Evolutionary conservation across 2,797 vertebrate genomes (phyloP).

Genomic region (Notamacropus eugenii): DNA sequence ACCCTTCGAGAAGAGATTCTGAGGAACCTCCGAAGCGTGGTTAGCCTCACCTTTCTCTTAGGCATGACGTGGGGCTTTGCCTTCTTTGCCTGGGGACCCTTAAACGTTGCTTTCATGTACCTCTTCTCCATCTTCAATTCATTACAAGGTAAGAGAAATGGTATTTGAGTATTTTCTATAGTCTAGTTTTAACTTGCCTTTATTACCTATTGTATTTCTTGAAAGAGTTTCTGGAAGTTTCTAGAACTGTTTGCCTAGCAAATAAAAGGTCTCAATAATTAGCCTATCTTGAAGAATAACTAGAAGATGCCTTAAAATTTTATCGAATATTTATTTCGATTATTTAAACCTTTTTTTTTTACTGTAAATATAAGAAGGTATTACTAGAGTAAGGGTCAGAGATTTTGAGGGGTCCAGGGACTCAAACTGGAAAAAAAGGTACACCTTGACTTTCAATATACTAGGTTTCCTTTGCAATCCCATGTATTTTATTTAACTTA

Average conservation of each 20-base stretch:
- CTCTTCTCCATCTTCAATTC: conserved; percentile 98
- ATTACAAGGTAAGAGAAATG: conserved; percentile 90
- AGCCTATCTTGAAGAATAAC: background rate
- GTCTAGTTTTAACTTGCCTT: background rate
- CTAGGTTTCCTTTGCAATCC: background rate
- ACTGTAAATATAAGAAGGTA: background rate
- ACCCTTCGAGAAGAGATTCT: conserved; percentile 93
- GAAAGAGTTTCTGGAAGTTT: background rate
- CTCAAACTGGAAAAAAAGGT: background rate
- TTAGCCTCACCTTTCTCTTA: conserved; percentile 96
- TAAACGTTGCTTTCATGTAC: conserved; percentile 92
- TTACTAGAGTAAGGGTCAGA: background rate
- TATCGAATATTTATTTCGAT: background rate
- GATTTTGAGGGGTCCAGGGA: background rate
- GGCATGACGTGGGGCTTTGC: conserved; percentile 99
- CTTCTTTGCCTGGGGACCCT: conserved; percentile 95
- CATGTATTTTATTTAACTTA: background rate
- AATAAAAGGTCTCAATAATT: background rate
- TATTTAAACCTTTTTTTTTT: background rate
- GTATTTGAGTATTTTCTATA: background rate
- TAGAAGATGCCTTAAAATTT: background rate
- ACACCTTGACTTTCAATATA: background rate
- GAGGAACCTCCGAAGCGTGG: conserved; percentile 93
- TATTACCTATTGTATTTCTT: background rate
- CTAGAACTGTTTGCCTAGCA: background rate